Evolutionary conservation across 1,140 invertebrate genomes (phyloP), one percentile per base, ranked within the genome.

Genomic region (Prorops nasuta): DNA sequence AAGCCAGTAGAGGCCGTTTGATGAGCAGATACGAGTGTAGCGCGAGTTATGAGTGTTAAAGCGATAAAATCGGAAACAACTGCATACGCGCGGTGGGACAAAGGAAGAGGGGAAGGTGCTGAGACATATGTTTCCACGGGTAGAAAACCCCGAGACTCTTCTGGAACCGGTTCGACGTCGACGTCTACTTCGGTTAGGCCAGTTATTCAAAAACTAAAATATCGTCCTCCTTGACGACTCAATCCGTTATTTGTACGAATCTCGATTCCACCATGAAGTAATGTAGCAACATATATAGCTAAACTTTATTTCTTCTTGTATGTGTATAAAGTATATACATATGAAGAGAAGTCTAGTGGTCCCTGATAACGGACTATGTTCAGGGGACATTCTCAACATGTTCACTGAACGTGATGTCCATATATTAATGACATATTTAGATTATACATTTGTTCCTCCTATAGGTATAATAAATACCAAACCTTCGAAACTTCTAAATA

Each of bases 101-200:
- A 55, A 47, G 31, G 44, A n/a, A 39, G n/a, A 31, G 17, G 42
- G 40, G 31, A 28, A 14, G 12, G 34, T 9, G 34, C 14, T 43
- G 47, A 54, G 53, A 54, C 58, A 61, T 56, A 56, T 45, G 56
- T 62, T 65, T 66, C 51, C 34, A 54, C 55, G 39, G 46, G 50
- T 53, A 60, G 59, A 58, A 58, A 42, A 43, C 32, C 34, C 21
- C 54, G 68, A 58, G 64, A 68, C 60, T 61, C 48, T 50, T 20
- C 42, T 39, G 22, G 44, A 73, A 73, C 71, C 71, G 71, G 71
- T 73, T 73, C 56, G 49, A 58, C 43, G 47, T 48, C 28, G 49
- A 21, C 34, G 32, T 54, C 40, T 52, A 38, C 18, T 54, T 59
- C 37, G 56, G 56, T 54, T 69, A 73, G 72, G 71, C 73, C 71